phyloP scores from a whole-genome alignment of 2,888 invertebrate genomes.

The Baccha elongata region DNA sequence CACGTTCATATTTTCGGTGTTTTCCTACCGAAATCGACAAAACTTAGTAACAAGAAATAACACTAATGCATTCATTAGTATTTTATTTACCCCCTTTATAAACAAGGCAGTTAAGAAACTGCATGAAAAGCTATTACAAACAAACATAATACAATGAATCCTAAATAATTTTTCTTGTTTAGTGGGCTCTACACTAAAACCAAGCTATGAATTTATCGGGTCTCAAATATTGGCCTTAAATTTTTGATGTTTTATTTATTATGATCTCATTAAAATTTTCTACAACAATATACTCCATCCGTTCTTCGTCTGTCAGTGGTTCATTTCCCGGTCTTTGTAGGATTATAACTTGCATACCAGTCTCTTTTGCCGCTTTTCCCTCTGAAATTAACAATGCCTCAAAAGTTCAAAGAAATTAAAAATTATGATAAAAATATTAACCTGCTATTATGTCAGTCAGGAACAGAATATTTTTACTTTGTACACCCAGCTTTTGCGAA shows the following conservation, averaged over 20 bases:
- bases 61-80: no score
- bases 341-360: slow-evolving; percentile 88
- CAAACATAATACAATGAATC: no score
- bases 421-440: slow-evolving; percentile 77
- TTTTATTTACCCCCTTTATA: no score
- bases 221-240: no score
- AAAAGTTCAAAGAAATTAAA: background rate
- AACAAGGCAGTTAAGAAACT: no score
- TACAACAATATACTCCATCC: slow-evolving; percentile 84
- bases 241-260: slow-evolving; percentile 60
- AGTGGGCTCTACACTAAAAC: no score
- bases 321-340: slow-evolving; percentile 92
- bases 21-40: no score
- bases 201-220: no score
- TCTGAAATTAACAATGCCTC: slow-evolving; percentile 84
- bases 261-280: slow-evolving; percentile 85
- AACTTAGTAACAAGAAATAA: no score
- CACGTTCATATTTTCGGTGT: no score
- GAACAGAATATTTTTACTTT: slow-evolving; percentile 89
- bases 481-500: slow-evolving; percentile 84
- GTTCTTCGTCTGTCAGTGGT: slow-evolving; percentile 85
- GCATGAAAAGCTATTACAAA: no score
- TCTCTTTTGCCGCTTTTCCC: slow-evolving; percentile 90
- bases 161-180: no score
- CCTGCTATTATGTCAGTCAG: slow-evolving; percentile 93